A percentile compares a stretch with the other conserved stretches of the same genome.
Conservation (phyloP, 2,888 invertebrate genomes). For the Troglohyphantes excavatus region DNA sequence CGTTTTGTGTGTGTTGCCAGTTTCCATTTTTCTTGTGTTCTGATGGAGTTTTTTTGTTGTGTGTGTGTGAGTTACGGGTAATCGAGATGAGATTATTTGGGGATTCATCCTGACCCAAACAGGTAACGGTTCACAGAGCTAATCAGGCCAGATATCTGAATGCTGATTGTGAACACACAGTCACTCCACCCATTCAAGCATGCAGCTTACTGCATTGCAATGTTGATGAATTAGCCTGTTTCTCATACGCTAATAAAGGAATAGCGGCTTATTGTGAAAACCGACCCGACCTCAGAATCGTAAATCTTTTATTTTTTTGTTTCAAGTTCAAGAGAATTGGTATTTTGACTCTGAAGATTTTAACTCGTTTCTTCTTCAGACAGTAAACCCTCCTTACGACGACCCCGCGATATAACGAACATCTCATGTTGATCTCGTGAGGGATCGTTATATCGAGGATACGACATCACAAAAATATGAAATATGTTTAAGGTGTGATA, state of each 20-base stretch:
- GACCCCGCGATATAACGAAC: no score
- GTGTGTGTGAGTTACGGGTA: constrained; percentile 33
- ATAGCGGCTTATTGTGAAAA: not conserved
- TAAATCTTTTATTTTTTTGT: not conserved
- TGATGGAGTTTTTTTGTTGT: constrained; percentile 12
- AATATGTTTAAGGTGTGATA: no score
- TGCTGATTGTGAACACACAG: constrained; percentile 7
- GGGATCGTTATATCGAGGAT: no score
- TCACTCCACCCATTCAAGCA: constrained; percentile 14
- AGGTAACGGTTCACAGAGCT: constrained; percentile 59
- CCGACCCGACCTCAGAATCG: constrained; percentile 39
- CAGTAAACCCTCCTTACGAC: no score
- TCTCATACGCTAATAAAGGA: constrained; percentile 31
- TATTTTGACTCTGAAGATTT: no score
- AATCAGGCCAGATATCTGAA: constrained; percentile 51
- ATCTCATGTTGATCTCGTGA: no score
- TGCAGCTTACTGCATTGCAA: constrained; percentile 4
- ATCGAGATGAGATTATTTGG: constrained; percentile 42
- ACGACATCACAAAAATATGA: no score
- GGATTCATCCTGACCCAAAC: constrained; percentile 61
- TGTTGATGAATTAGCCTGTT: constrained; percentile 13
- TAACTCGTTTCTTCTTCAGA: no score
- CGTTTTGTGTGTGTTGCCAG: constrained; percentile 34
- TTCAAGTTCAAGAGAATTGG: constrained; percentile 2
- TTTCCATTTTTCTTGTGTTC: constrained; percentile 20